Evolutionary conservation across 2,888 invertebrate species (phyloP).

Genomic region (Noctua comes): DNA sequence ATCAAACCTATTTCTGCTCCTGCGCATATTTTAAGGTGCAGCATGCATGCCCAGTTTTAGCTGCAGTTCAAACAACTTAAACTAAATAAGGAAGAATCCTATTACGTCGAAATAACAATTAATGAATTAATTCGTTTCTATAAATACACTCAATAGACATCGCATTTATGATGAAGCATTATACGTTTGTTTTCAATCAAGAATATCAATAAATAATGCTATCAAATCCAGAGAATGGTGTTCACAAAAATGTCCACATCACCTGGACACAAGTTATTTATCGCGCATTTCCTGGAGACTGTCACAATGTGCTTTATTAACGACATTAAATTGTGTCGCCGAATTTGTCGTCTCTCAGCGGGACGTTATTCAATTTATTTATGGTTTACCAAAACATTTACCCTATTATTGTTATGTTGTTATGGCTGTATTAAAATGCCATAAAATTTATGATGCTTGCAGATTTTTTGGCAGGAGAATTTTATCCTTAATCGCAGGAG

Average conservation of each 20-base stretch:
- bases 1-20: no score
- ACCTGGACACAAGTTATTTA: conserved; percentile 48
- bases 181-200: conserved; percentile 2
- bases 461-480: conserved; percentile 66
- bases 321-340: conserved; percentile 72
- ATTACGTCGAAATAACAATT: background rate
- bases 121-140: background rate
- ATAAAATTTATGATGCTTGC: conserved; percentile 89
- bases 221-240: conserved; percentile 12
- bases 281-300: conserved; percentile 48
- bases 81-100: background rate
- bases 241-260: conserved; percentile 15
- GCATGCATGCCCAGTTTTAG: background rate
- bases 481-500: conserved; percentile 53
- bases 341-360: conserved; percentile 84
- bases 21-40: background rate
- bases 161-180: background rate
- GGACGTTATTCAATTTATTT: conserved; percentile 86
- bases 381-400: conserved; percentile 90
- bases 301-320: conserved; percentile 68
- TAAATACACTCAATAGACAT: conserved; percentile 10
- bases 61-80: background rate
- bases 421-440: conserved; percentile 89
- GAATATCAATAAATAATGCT: conserved; percentile 25
- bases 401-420: conserved; percentile 89